Conservation (phyloP, 2,888 invertebrate genomes). For the Lottia gigantea region DNA sequence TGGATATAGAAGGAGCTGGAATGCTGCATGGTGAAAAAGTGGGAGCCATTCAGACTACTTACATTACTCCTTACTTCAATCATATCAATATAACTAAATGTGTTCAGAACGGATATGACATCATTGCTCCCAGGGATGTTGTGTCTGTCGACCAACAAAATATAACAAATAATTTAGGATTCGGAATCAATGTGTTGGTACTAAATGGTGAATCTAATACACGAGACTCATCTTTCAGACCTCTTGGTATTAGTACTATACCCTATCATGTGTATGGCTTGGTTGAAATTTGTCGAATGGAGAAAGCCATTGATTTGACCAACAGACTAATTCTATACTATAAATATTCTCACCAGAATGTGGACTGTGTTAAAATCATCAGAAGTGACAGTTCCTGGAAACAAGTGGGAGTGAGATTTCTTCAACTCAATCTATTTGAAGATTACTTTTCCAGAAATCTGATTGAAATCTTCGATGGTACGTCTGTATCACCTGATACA, state of each 20-base stretch:
- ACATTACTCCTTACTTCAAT: constrained; percentile 86
- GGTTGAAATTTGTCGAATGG: constrained; percentile 95
- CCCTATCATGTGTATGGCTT: constrained; percentile 94
- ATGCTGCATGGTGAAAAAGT: constrained; percentile 94
- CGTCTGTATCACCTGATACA: constrained; percentile 78
- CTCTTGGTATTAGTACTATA: constrained; percentile 78
- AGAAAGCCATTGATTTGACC: constrained; percentile 89
- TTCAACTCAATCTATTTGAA: constrained; percentile 64
- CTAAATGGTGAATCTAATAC: constrained; percentile 85
- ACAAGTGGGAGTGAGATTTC: constrained; percentile 81
- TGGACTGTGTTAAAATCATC: constrained; percentile 98
- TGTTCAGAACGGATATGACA: constrained; percentile 91
- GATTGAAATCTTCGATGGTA: constrained; percentile 89
- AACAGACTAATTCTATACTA: constrained; percentile 93
- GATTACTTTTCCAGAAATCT: constrained; percentile 76
- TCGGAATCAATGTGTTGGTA: constrained; percentile 89
- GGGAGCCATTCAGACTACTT: constrained; percentile 87
- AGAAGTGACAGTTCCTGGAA: constrained; percentile 83
- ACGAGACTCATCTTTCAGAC: constrained; percentile 85
- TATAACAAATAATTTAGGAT: constrained; percentile 81
- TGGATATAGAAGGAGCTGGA: constrained; percentile 91
- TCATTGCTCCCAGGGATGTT: constrained; percentile 85
- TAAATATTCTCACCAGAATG: constrained; percentile 95
- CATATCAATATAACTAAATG: constrained; percentile 83
- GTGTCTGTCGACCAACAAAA: constrained; percentile 72